These are phyloP conservation scores for Chionodraco myersi DNA, from an alignment of 2,113 vertebrate genomes.

Conservation along the genomic window DNA sequence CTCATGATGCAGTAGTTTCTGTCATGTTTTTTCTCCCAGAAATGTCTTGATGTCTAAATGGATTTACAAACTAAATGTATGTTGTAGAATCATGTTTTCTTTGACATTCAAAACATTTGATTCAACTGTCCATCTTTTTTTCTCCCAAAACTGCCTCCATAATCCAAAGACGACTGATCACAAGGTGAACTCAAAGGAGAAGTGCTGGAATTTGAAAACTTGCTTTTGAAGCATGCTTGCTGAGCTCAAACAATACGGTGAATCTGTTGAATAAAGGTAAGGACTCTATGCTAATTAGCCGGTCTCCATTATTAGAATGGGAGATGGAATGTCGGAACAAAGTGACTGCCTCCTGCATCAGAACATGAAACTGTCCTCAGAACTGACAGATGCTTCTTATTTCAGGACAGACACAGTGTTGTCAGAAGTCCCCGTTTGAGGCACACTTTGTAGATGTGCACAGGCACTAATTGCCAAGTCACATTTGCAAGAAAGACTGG, in stretches of 20 bases:
- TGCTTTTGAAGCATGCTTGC: slow-evolving; percentile 74
- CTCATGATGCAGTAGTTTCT: slow-evolving; percentile 8
- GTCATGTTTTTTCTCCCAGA: slow-evolving; percentile 3
- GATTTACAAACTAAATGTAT: slow-evolving; percentile 30
- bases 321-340: slow-evolving; percentile 83
- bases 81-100: slow-evolving; percentile 30
- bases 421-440: slow-evolving; percentile 84
- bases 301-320: slow-evolving; percentile 82
- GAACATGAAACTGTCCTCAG: slow-evolving; percentile 85
- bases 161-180: slow-evolving; percentile 66
- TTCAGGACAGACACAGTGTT: slow-evolving; percentile 79
- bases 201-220: slow-evolving; percentile 64
- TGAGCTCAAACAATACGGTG: slow-evolving; percentile 72
- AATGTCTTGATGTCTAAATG: slow-evolving; percentile 21
- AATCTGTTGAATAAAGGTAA: slow-evolving; percentile 80
- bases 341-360: slow-evolving; percentile 81
- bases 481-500: slow-evolving; percentile 80
- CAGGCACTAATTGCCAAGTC: slow-evolving; percentile 85
- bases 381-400: slow-evolving; percentile 88
- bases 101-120: slow-evolving; percentile 33
- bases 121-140: slow-evolving; percentile 21
- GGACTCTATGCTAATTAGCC: slow-evolving; percentile 84
- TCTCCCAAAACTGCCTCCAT: slow-evolving; percentile 31
- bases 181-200: slow-evolving; percentile 52
- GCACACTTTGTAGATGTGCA: slow-evolving; percentile 81